A percentile compares a stretch with the other conserved stretches of the same genome.
These are phyloP conservation scores for Liparis tanakae DNA, from an alignment of 2,797 vertebrate genomes.

Conservation along the genomic window DNA sequence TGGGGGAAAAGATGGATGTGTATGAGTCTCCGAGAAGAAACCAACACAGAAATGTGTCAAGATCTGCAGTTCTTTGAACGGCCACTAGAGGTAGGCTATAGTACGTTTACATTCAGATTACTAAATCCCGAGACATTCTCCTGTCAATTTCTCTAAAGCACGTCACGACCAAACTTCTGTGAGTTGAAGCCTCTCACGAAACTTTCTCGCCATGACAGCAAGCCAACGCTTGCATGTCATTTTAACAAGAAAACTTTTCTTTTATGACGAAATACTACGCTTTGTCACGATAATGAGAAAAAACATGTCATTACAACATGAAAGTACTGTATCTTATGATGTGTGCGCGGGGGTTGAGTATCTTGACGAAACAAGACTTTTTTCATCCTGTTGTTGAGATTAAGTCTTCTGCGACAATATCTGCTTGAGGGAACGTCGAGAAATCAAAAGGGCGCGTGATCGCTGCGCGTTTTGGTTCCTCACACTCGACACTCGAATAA, in stretches of 20 bases:
- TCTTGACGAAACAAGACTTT: constrained; percentile 3
- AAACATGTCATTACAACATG: constrained; percentile 43
- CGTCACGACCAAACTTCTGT: background rate
- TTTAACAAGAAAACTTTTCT: constrained; percentile 28
- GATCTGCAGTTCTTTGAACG: background rate
- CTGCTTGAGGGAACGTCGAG: constrained; percentile 30
- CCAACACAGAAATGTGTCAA: no score
- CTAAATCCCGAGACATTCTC: background rate
- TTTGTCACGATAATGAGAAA: constrained; percentile 35
- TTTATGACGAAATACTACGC: constrained; percentile 31
- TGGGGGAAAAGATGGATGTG: no score
- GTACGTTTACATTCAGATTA: background rate
- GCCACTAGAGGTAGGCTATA: background rate
- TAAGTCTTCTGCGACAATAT: constrained; percentile 26
- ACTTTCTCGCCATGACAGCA: background rate
- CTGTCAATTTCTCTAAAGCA: background rate
- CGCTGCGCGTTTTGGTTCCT: constrained; percentile 2
- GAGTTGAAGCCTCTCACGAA: background rate
- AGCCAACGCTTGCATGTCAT: constrained; percentile 3
- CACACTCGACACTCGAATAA: background rate
- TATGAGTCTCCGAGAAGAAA: no score
- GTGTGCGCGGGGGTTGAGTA: no score
- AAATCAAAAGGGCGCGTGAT: constrained; percentile 32
- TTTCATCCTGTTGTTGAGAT: background rate
- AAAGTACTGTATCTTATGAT: constrained; percentile 28